phyloP scores from a whole-genome alignment of 2,113 vertebrate genomes.

The Anguilla rostrata region DNA sequence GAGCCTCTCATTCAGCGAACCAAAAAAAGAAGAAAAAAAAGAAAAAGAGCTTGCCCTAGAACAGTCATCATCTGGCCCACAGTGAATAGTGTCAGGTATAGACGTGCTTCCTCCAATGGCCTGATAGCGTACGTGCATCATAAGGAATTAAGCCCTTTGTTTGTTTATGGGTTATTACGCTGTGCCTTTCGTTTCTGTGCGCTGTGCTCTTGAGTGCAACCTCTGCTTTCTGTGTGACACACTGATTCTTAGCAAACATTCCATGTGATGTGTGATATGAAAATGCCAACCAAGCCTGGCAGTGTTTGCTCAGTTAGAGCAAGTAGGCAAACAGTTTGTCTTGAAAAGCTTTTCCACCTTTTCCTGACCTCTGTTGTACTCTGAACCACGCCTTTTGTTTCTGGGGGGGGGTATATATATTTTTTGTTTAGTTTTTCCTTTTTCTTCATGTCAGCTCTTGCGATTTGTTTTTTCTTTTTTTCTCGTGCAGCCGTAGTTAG shows the following conservation, averaged over 20 bases:
- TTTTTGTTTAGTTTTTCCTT: background rate
- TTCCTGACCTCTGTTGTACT: conserved; percentile 5
- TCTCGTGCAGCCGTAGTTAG: background rate
- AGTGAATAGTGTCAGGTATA: background rate
- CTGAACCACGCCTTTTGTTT: background rate
- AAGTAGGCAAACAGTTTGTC: background rate
- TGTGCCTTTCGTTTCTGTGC: background rate
- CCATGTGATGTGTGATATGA: background rate
- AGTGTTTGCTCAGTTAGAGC: conserved; percentile 2
- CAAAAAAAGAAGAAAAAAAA: background rate
- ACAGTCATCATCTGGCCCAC: background rate
- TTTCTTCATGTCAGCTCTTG: conserved; percentile 1
- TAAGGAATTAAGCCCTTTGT: background rate
- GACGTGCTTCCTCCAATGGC: background rate
- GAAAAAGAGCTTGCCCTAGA: background rate
- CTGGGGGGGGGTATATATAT: background rate
- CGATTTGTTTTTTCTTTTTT: too few species aligned
- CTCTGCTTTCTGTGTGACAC: background rate
- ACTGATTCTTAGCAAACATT: background rate
- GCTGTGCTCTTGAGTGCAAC: background rate
- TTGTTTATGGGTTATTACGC: background rate
- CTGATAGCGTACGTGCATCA: background rate
- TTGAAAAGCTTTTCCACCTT: background rate
- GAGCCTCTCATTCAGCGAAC: background rate
- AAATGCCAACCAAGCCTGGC: background rate